These are phyloP conservation scores for Isurus oxyrinchus DNA, from an alignment of 2,113 vertebrate genomes.

Conservation along the genomic window DNA sequence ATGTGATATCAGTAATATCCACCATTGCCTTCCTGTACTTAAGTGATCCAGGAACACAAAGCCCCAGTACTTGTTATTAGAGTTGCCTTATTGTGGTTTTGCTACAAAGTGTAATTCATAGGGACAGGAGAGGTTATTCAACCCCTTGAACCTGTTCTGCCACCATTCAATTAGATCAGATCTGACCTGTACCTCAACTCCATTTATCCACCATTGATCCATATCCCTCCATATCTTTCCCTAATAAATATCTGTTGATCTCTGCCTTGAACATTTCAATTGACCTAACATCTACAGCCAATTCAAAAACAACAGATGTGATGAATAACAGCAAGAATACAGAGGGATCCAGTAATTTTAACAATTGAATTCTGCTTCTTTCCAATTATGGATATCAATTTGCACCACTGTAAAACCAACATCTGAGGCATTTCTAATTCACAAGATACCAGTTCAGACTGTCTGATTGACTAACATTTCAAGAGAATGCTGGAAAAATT, in stretches of 20 bases:
- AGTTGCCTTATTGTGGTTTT: background rate
- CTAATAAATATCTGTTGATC: background rate
- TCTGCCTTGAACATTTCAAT: background rate
- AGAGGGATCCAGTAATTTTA: background rate
- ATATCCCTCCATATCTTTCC: background rate
- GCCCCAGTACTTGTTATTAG: background rate
- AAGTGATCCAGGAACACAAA: background rate
- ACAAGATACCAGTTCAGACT: background rate
- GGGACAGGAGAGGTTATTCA: background rate
- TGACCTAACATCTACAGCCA: background rate
- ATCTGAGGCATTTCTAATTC: background rate
- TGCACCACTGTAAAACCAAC: background rate
- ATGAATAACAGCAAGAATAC: background rate
- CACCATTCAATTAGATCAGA: background rate
- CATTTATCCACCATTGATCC: background rate
- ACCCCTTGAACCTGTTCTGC: background rate
- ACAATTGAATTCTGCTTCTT: background rate
- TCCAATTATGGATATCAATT: background rate
- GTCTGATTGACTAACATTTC: background rate
- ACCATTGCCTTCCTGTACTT: background rate
- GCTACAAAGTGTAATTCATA: background rate
- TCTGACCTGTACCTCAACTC: background rate
- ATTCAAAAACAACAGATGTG: background rate
- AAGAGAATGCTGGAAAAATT: background rate
- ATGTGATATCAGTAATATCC: background rate